Base-by-base conservation (phyloP, 2,797 vertebrate species). In the Sebastiscus albofasciatus region DNA sequence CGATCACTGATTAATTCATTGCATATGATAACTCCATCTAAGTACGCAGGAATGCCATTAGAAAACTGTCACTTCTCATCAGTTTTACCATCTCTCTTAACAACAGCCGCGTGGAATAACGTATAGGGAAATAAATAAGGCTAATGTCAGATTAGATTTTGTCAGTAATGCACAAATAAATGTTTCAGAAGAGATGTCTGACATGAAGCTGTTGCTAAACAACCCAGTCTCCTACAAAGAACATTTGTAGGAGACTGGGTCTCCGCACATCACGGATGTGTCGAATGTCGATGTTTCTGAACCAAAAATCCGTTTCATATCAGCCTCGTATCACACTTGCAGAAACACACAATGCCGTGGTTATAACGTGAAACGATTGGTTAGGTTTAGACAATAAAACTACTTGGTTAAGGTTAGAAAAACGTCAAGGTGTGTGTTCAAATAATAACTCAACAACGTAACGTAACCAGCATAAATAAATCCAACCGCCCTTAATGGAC, bases 1-100 rank as follows among this genome's bases (percentile, higher is more conserved):
- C 77, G 3, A 61, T 72, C 34, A 24, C 55, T 64, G 75, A 74
- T 68, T 72, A 42, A 75, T 77, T 86, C 36, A 26, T 10, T 9
- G 67, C 46, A 34, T 49, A 60, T 73, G 81, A 82, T 74, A 62
- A 82, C 33, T 52, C 36, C 27, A 42, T 86, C 34, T 56, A n/a
- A 78, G 11, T 1, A 26, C 74, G 33, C 58, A 67, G 76, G 5
- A 5, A 6, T n/a, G 20, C 49, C 33, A 34, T 79, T 67, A 70
- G 55, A 69, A 29, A 80, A 6, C 67, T 16, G 77, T 20, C 79
- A 69, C 67, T 80, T 66, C 33, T 77, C 33, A 49, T 84, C 34
- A 77, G 36, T 3, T 20, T 31, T 7, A 52, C 7, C 0, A 2
- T 20, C 18, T n/a, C 5, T 16, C 8, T 33, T 6, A 3, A 52